Evolutionary conservation across 2,888 invertebrate genomes (phyloP), one percentile per base, ranked within the genome.

Genomic region (Erebia epiphron): DNA sequence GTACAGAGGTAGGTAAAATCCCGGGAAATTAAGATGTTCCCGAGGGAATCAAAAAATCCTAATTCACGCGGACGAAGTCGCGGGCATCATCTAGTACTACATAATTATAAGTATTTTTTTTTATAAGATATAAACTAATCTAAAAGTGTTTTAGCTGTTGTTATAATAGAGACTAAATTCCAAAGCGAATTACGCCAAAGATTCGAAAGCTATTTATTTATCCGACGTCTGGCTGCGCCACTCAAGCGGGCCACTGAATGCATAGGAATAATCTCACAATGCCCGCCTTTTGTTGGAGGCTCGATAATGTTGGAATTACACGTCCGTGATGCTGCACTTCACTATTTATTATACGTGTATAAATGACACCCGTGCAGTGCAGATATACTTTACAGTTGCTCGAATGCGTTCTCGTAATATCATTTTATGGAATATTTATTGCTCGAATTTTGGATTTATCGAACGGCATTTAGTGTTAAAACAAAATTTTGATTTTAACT

Each of bases 271-370:
- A 63, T 63, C 57, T 63, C 56, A 68, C 63, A 68, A 63, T 56
- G 57, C 56, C 50, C 58, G 56, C 35, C 64, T 58, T 64, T 64
- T 64, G 64, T 69, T 69, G 69, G 69, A 69, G 21, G 35, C 52
- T 16, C 43, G 69, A 64, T 64, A 69, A 64, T 64, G 56, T 18
- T 16, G 57, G 69, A 69, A 69, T 69, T 64, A 69, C 63, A 57
- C 68, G 68, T 50, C 58, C 57, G 16, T 69, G 54, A 56, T 56
- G 18, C 65, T 18, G 54, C 65, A 54, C 65, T 66, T 66, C n/a
- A 21, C 56, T 14, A 46, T n/a, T n/a, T n/a, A n/a, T 66, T 43
- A 54, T 66, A 62, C 62, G 62, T 49, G 46, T 21, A 62, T 49
- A 62, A 62, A 62, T 14, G 62, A 62, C 49, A 62, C 21, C 21